Evolutionary conservation across 2,888 invertebrate genomes (phyloP).

Genomic region (Halocaridina rubra): DNA sequence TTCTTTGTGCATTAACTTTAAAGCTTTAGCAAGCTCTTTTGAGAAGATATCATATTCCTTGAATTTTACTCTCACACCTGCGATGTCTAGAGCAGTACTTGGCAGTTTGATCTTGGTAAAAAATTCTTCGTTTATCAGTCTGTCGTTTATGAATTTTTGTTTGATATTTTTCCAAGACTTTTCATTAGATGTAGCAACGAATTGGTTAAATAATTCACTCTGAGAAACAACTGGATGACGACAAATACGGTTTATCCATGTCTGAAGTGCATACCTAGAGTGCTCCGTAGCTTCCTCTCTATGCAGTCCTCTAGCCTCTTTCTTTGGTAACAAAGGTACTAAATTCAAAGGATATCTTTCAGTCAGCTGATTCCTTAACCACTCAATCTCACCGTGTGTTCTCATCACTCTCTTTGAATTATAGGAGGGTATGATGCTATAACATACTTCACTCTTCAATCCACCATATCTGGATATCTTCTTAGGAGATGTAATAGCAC

Average conservation of each 20-base stretch:
- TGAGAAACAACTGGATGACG: constrained; percentile 93
- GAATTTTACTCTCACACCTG: background rate
- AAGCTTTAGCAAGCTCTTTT: background rate
- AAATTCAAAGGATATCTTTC: constrained; percentile 95
- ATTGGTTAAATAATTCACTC: constrained; percentile 94
- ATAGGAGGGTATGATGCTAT: background rate
- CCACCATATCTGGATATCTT: background rate
- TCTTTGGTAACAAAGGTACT: constrained; percentile 96
- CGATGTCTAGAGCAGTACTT: no score
- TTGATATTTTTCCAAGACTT: constrained; percentile 98
- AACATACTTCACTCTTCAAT: background rate
- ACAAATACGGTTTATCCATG: constrained; percentile 96
- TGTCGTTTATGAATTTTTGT: constrained; percentile 93
- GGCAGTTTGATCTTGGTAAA: constrained; percentile 85
- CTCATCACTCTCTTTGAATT: constrained; percentile 75
- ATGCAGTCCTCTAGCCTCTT: constrained; percentile 94
- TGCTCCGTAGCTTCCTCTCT: constrained; percentile 97
- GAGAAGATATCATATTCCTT: background rate
- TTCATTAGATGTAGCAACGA: constrained; percentile 95
- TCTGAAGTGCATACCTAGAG: constrained; percentile 90
- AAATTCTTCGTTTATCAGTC: constrained; percentile 87
- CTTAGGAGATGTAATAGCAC: background rate
- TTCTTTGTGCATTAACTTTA: background rate
- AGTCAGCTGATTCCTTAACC: constrained; percentile 92
- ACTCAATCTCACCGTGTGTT: constrained; percentile 98